Base-by-base conservation (phyloP, 1,140 invertebrate genomes). In the Pseudomyrmex gracilis region DNA sequence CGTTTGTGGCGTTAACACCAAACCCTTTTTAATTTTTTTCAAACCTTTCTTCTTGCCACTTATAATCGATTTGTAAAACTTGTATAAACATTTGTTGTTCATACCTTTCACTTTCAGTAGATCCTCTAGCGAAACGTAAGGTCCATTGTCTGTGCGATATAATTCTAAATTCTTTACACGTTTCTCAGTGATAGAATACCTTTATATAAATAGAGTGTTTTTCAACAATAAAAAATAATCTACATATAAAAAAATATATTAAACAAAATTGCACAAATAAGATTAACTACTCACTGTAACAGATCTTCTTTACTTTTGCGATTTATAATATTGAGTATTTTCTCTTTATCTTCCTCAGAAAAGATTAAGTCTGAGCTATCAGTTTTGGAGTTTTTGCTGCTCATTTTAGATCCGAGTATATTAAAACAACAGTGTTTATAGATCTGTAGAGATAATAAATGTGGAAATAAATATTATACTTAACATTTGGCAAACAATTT, bases 271-370 rank as follows among this genome's bases (percentile, higher is more conserved):
- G 66, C n/a, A 22, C 1, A n/a, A 68, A 51, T 53, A 24, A 34
- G 34, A 20, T 47, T 51, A 64, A 78, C 73, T 80, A 78, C 73
- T 80, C 5, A 87, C 86, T 60, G 12, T 10, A n/a, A 5, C 47
- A 87, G 49, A 12, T 84, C 1, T 0, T 20, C 2, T 17, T 9
- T 5, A 2, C 15, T 20, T 73, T 53, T 43, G 10, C 0, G 4
- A 70, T 87, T 84, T 70, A 77, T n/a, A 58, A 78, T 0, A 24
- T 58, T 0, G 9, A 87, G 64, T 66, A 84, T 80, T 49, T 63
- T n/a, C 1, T 17, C 0, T 24, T 87, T 24, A 0, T 34, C 34
- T 13, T 73, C 1, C 43, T 70, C 13, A 53, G 1, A 0, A 47
- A 43, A 60, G 0, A 24, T 13, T 8, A 17, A 57, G 0, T 74